Conservation (phyloP, 2,113 vertebrate genomes). For the Struthio camelus region DNA sequence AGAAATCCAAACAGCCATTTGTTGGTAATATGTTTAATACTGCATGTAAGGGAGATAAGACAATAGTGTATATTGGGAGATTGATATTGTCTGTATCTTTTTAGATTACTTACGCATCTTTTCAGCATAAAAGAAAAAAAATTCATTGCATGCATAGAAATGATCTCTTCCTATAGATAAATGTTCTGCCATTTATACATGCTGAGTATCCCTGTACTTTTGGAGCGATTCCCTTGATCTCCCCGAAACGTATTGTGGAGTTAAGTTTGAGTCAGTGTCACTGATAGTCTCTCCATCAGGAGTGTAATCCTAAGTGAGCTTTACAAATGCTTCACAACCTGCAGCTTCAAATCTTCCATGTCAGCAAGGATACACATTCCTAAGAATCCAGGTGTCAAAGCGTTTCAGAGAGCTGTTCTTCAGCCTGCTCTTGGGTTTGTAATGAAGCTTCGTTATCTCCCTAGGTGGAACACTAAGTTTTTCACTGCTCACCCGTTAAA, state of each 20-base stretch:
- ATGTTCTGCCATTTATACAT: not conserved
- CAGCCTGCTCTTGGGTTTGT: not conserved
- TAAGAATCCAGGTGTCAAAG: not conserved
- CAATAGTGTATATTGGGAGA: not conserved
- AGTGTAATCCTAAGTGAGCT: not conserved
- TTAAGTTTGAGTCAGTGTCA: not conserved
- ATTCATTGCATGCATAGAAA: not conserved
- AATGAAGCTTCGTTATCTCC: not conserved
- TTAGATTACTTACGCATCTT: not conserved
- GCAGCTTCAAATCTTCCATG: not conserved
- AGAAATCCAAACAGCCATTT: not conserved
- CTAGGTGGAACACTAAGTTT: not conserved
- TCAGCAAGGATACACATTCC: not conserved
- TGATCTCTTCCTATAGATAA: not conserved
- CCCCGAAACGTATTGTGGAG: not conserved
- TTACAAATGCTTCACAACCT: not conserved
- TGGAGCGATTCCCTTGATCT: not conserved
- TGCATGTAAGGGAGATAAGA: not conserved
- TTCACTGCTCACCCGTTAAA: not conserved
- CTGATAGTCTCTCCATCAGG: not conserved
- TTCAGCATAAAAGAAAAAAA: not conserved
- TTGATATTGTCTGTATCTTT: not conserved
- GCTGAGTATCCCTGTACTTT: not conserved
- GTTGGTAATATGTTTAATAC: not conserved
- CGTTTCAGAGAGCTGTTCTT: not conserved